Percentiles rank a stretch among this genome's conserved stretches.
Evolutionary conservation across 2,888 invertebrate genomes (phyloP).

Genomic region (Beris chalybata): DNA sequence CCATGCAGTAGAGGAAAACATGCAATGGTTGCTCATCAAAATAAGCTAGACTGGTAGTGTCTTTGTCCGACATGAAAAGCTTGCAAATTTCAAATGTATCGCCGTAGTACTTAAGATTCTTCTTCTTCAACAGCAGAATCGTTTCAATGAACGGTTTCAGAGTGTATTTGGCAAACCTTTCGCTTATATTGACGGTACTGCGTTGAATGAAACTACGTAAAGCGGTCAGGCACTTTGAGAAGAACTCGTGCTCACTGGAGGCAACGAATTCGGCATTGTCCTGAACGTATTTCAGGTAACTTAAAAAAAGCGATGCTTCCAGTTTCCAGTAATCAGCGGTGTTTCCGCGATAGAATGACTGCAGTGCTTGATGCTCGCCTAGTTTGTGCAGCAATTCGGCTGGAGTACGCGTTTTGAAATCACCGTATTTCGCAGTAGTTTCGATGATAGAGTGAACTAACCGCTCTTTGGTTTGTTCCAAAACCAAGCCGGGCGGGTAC

Average conservation of each 20-base stretch:
- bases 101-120: slow-evolving; percentile 42
- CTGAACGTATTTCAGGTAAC: slow-evolving; percentile 45
- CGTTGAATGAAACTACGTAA: slow-evolving; percentile 40
- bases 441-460: slow-evolving; percentile 43
- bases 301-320: slow-evolving; percentile 44
- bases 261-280: slow-evolving; percentile 32
- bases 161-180: slow-evolving; percentile 40
- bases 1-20: slow-evolving; percentile 11
- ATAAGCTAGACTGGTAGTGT: too few species aligned
- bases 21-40: neutral
- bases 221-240: slow-evolving; percentile 41
- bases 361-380: slow-evolving; percentile 46
- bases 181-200: slow-evolving; percentile 39
- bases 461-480: slow-evolving; percentile 42
- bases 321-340: slow-evolving; percentile 42
- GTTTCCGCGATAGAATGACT: slow-evolving; percentile 47
- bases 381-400: slow-evolving; percentile 44
- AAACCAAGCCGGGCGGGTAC: slow-evolving; percentile 42
- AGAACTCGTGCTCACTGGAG: slow-evolving; percentile 45
- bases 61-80: neutral
- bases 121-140: slow-evolving; percentile 1
- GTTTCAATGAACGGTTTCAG: slow-evolving; percentile 42
- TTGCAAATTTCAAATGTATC: slow-evolving; percentile 44
- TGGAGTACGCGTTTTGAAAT: slow-evolving; percentile 20
- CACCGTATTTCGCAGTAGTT: slow-evolving; percentile 1